These are phyloP conservation scores for Sebastiscus albofasciatus DNA, from an alignment of 2,797 vertebrate species.

Conservation along the genomic window DNA sequence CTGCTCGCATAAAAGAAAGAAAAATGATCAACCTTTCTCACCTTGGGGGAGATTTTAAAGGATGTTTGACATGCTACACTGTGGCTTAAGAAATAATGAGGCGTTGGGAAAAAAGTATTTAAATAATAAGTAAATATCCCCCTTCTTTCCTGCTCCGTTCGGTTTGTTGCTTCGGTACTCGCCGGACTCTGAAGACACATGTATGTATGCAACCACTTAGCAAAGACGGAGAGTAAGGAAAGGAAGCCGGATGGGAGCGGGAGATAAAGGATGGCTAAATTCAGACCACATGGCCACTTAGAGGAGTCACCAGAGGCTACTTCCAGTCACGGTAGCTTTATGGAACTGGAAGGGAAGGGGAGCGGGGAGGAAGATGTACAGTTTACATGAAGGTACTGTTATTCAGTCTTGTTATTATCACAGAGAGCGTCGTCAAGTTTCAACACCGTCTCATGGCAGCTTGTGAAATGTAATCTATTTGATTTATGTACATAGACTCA, in stretches of 20 bases:
- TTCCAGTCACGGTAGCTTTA: constrained; percentile 76
- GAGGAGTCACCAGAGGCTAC: constrained; percentile 73
- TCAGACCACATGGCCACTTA: constrained; percentile 80
- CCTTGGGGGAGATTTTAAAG: constrained; percentile 41
- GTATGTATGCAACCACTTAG: constrained; percentile 77
- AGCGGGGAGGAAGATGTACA: constrained; percentile 25
- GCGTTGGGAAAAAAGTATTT: constrained; percentile 16
- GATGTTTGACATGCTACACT: constrained; percentile 5
- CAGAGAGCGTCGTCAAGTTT: not conserved
- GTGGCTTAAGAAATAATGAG: constrained; percentile 36
- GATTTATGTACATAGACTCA: too few species aligned
- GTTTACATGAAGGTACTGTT: not conserved
- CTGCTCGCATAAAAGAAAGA: constrained; percentile 13
- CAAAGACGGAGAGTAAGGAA: constrained; percentile 56
- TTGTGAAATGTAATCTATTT: too few species aligned
- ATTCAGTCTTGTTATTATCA: constrained; percentile 1
- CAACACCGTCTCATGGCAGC: too few species aligned
- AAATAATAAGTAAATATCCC: constrained; percentile 48
- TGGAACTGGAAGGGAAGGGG: constrained; percentile 29
- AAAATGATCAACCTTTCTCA: constrained; percentile 50
- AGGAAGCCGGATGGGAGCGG: constrained; percentile 75
- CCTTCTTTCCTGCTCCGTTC: not conserved
- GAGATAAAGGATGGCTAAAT: constrained; percentile 79
- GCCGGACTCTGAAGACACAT: constrained; percentile 53
- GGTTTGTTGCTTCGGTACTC: not conserved